Evolutionary conservation across 2,113 vertebrate species (phyloP), one percentile per base, ranked within the genome.

Genomic region (Gorsachius goisagi): DNA sequence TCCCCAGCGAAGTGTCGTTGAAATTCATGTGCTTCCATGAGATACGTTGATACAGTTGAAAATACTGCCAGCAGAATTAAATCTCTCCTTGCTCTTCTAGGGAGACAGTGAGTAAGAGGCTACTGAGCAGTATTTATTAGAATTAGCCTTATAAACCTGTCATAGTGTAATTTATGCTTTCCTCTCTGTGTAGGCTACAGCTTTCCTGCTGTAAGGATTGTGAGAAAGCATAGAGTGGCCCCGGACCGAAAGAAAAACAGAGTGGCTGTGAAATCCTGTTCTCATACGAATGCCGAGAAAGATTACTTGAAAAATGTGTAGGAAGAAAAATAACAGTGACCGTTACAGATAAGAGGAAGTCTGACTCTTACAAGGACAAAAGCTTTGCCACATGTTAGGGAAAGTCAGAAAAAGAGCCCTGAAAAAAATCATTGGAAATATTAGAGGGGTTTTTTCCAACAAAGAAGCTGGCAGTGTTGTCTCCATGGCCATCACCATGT

Each of bases 101-200:
- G 59, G 49, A 87, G 63, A 60, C 49, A 68, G 22, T 92, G 66
- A 92, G 62, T 92, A 76, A 84, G 50, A 89, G 69, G 50, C 86
- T 92, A 89, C 55, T 50, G 90, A 89, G 76, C 56, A n/a, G 33
- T 89, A 95, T 88, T 92, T 97, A 73, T 85, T 92, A 69, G 84
- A 92, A 95, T 90, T 97, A 97, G 86, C 77, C 86, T 90, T 96
- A 93, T 96, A 97, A 95, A 97, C 30, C 80, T 92, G 90, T 95
- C 90, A 47, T 41, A 85, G 69, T 1, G 1, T 88, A 91, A 90
- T 97, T 90, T 95, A 96, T 90, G 66, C 39, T 89, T 95, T 97
- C 94, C 80, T 95, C 19, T 85, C 58, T 37, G 28, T 53, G 35
- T 37, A 85, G 90, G 45, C 60, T 90, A 82, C 39, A 60, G 69